Conservation (phyloP, 2,797 vertebrate genomes). For the Pangasius krempfi region DNA sequence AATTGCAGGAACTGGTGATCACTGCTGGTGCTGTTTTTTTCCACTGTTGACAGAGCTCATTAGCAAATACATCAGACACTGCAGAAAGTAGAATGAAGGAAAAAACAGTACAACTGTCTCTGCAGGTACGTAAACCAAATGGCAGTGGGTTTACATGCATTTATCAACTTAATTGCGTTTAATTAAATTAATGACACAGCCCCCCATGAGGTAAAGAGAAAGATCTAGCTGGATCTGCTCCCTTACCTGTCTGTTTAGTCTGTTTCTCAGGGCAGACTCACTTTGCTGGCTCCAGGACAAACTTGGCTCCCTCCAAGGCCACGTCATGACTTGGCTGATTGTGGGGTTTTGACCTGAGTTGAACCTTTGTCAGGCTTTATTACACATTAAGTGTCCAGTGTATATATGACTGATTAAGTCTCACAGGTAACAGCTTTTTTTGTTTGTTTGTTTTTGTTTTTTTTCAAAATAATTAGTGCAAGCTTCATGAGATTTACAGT, state of each 20-base stretch:
- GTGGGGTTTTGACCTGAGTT: background rate
- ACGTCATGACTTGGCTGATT: slow-evolving; percentile 38
- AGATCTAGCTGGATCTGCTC: background rate
- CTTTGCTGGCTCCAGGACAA: slow-evolving; percentile 16
- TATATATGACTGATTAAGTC: background rate
- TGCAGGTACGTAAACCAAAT: background rate
- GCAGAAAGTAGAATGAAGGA: background rate
- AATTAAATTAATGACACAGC: background rate
- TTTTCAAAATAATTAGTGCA: background rate
- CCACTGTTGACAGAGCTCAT: background rate
- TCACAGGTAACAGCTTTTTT: background rate
- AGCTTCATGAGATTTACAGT: background rate
- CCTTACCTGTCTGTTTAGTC: no score
- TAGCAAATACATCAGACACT: background rate
- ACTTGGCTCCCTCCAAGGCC: slow-evolving; percentile 30
- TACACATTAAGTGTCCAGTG: background rate
- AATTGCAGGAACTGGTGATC: slow-evolving; percentile 36
- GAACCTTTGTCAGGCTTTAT: background rate
- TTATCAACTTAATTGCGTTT: background rate
- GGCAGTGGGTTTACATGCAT: background rate
- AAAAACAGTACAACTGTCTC: background rate
- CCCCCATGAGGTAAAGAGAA: slow-evolving; percentile 1
- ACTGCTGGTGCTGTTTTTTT: background rate
- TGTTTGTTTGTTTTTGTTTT: no score
- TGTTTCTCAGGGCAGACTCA: slow-evolving; percentile 39